Percentiles rank a stretch among this genome's conserved stretches.
phyloP scores from a whole-genome alignment of 2,797 vertebrate genomes.

The Acipenser oxyrinchus region DNA sequence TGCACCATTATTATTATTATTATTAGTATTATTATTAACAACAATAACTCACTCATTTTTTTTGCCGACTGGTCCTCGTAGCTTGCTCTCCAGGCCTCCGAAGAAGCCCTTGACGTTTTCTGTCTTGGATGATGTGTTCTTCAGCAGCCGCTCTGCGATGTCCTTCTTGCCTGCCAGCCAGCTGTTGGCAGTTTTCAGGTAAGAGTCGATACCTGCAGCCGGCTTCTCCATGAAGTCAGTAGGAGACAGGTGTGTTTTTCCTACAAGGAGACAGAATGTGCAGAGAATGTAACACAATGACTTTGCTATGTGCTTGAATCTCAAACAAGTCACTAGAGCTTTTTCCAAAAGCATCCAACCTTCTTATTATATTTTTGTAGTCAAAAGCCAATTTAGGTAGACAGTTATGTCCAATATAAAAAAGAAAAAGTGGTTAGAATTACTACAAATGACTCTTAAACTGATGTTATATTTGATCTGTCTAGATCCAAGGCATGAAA shows the following conservation, averaged over 20 bases:
- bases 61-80: slow-evolving; percentile 62
- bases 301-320: no score
- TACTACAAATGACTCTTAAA: no score
- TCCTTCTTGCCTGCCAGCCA: slow-evolving; percentile 90
- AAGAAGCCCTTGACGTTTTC: slow-evolving; percentile 87
- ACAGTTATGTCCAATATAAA: no score
- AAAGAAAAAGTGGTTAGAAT: no score
- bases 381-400: no score
- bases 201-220: slow-evolving; percentile 72
- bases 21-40: no score
- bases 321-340: no score
- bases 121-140: slow-evolving; percentile 68
- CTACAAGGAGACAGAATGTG: slow-evolving; percentile 38
- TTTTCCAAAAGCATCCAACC: no score
- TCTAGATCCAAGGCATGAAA: no score
- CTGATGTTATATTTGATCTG: no score
- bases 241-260: slow-evolving; percentile 66
- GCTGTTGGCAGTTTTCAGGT: slow-evolving; percentile 81
- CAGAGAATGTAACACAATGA: not conserved
- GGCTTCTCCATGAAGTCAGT: slow-evolving; percentile 68
- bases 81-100: slow-evolving; percentile 83
- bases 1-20: no score
- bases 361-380: no score
- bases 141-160: slow-evolving; percentile 79
- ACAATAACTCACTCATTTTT: slow-evolving; percentile 67